Conservation (phyloP, 2,797 vertebrate species). For the Sebastes kiyomatsui region DNA sequence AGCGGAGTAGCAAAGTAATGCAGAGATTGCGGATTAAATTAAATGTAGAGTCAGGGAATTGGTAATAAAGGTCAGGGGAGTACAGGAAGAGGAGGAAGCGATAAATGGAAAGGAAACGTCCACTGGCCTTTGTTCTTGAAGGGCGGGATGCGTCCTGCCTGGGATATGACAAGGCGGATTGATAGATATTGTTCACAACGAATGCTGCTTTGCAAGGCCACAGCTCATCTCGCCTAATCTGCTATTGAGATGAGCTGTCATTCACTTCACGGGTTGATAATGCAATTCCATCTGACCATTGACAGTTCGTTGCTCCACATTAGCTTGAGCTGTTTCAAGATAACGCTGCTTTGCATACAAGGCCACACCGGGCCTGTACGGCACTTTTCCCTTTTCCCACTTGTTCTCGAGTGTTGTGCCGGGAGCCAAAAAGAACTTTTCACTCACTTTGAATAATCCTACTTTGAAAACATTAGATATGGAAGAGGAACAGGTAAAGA, state of each 20-base stretch:
- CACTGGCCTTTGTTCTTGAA: slow-evolving; percentile 23
- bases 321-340: slow-evolving; percentile 4
- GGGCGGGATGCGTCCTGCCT: neutral
- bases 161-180: slow-evolving; percentile 24
- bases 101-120: slow-evolving; percentile 21
- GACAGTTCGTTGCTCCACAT: slow-evolving; percentile 17
- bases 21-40: slow-evolving; percentile 45
- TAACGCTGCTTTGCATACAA: neutral
- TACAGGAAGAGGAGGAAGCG: slow-evolving; percentile 9
- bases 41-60: slow-evolving; percentile 54
- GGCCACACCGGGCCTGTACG: neutral
- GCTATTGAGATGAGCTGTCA: slow-evolving; percentile 24
- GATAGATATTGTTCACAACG: slow-evolving; percentile 58
- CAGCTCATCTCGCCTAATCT: slow-evolving; percentile 6
- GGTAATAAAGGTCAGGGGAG: slow-evolving; percentile 58
- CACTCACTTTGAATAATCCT: slow-evolving; percentile 19
- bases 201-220: slow-evolving; percentile 21
- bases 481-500: neutral
- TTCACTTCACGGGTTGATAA: slow-evolving; percentile 21
- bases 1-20: neutral
- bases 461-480: neutral
- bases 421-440: slow-evolving; percentile 7
- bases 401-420: neutral
- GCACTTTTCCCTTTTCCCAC: neutral
- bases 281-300: slow-evolving; percentile 8